A percentile compares a stretch with the other conserved stretches of the same genome.
phyloP scores from a whole-genome alignment of 2,113 vertebrate species.

The Colaptes auratus region DNA sequence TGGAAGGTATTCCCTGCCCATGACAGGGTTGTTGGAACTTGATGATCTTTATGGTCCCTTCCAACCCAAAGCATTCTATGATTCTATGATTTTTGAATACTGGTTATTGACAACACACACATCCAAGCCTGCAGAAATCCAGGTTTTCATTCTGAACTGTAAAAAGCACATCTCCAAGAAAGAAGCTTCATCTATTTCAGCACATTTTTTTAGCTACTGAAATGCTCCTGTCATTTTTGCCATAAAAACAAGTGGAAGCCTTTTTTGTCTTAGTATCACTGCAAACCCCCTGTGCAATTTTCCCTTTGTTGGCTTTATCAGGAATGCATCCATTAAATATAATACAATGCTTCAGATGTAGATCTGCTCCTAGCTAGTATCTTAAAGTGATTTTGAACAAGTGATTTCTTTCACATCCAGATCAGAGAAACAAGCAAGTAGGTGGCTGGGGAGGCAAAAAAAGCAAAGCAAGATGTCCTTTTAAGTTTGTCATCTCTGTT shows the following conservation, averaged over 20 bases:
- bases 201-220: not conserved
- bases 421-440: conserved; percentile 42
- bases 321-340: not conserved
- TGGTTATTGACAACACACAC: not conserved
- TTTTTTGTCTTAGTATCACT: not conserved
- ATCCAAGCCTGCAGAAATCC: not conserved
- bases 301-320: not conserved
- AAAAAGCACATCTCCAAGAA: not conserved
- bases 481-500: not conserved
- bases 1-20: too few relatives aligned
- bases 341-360: conserved; percentile 3
- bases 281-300: conserved; percentile 1
- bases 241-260: not conserved
- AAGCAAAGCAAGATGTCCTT: not conserved
- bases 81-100: not conserved
- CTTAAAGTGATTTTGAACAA: conserved; percentile 23
- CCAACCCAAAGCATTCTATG: too few relatives aligned
- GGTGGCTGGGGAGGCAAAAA: not conserved
- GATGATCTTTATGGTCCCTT: too few relatives aligned
- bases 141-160: not conserved
- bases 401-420: conserved; percentile 18
- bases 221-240: not conserved
- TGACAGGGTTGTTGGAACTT: too few relatives aligned
- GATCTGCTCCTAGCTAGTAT: not conserved
- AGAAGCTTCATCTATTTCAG: not conserved